Evolutionary conservation across 2,888 invertebrate species (phyloP).

Genomic region (Chrysina gloriosa): DNA sequence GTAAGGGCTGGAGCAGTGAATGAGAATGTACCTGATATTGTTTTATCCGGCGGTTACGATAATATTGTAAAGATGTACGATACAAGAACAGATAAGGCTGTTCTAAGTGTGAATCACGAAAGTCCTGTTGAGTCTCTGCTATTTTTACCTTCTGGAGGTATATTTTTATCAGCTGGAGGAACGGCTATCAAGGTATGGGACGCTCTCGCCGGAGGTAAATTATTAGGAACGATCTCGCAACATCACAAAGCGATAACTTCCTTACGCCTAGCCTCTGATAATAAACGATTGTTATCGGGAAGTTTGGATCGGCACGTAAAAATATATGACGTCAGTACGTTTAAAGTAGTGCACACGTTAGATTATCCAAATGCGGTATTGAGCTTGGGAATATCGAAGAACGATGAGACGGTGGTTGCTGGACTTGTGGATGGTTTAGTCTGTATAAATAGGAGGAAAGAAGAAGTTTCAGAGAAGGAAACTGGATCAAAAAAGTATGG

Average conservation of each 20-base stretch:
- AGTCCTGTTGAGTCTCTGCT: conserved; percentile 90
- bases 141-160: conserved; percentile 88
- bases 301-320: conserved; percentile 95
- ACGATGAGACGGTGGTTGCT: conserved; percentile 87
- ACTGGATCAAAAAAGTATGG: conserved; percentile 68
- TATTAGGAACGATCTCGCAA: conserved; percentile 85
- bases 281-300: conserved; percentile 86
- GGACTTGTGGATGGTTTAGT: conserved; percentile 95
- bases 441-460: conserved; percentile 83
- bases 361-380: conserved; percentile 92
- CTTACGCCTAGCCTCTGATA: conserved; percentile 82
- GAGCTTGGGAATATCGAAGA: conserved; percentile 80
- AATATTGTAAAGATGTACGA: conserved; percentile 90
- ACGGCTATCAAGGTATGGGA: conserved; percentile 95
- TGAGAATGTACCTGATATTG: conserved; percentile 78
- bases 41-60: conserved; percentile 91
- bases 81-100: conserved; percentile 76
- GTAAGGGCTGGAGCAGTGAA: conserved; percentile 86
- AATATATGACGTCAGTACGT: conserved; percentile 88
- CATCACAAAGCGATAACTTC: conserved; percentile 97
- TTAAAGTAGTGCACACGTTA: conserved; percentile 88
- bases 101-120: conserved; percentile 85
- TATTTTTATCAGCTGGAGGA: conserved; percentile 92
- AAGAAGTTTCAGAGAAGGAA: conserved; percentile 63
- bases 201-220: conserved; percentile 85